These are phyloP conservation scores for Dicentrarchus labrax DNA, from an alignment of 2,113 vertebrate genomes.

Conservation along the genomic window DNA sequence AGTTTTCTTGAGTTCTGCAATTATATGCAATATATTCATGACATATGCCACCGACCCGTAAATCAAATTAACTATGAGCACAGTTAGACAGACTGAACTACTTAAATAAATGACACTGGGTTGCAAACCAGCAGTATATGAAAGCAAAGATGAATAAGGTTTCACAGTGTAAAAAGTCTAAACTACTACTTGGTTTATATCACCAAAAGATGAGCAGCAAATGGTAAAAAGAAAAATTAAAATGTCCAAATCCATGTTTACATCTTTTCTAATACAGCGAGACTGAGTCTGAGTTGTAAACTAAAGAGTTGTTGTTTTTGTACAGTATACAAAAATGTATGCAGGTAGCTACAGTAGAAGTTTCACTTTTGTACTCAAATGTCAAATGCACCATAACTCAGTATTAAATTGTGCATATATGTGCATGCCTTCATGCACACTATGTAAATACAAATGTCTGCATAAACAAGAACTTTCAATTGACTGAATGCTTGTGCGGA, in stretches of 20 bases:
- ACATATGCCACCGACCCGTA: constrained; percentile 58
- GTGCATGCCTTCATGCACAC: constrained; percentile 76
- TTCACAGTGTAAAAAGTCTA: constrained; percentile 64
- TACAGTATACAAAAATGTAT: constrained; percentile 82
- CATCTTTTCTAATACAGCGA: constrained; percentile 76
- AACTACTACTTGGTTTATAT: constrained; percentile 55
- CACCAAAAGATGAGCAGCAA: constrained; percentile 65
- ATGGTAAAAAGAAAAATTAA: constrained; percentile 43
- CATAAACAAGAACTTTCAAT: constrained; percentile 79
- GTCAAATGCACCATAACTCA: constrained; percentile 83
- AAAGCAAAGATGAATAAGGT: constrained; percentile 64
- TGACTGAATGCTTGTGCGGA: constrained; percentile 83
- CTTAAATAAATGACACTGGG: constrained; percentile 65
- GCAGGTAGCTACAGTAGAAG: constrained; percentile 79
- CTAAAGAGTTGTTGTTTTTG: constrained; percentile 78
- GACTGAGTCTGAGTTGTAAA: constrained; percentile 70
- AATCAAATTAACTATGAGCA: constrained; percentile 64
- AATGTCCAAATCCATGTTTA: constrained; percentile 74
- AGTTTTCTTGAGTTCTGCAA: constrained; percentile 67
- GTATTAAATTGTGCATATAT: constrained; percentile 84
- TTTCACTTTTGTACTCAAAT: constrained; percentile 85
- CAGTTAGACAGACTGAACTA: constrained; percentile 57
- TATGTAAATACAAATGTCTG: constrained; percentile 81
- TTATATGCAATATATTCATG: constrained; percentile 68
- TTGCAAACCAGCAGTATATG: constrained; percentile 66